A percentile compares a stretch with the other conserved stretches of the same genome.
Evolutionary conservation across 2,888 invertebrate genomes (phyloP).

Genomic region (Rhyacophila evoluta): DNA sequence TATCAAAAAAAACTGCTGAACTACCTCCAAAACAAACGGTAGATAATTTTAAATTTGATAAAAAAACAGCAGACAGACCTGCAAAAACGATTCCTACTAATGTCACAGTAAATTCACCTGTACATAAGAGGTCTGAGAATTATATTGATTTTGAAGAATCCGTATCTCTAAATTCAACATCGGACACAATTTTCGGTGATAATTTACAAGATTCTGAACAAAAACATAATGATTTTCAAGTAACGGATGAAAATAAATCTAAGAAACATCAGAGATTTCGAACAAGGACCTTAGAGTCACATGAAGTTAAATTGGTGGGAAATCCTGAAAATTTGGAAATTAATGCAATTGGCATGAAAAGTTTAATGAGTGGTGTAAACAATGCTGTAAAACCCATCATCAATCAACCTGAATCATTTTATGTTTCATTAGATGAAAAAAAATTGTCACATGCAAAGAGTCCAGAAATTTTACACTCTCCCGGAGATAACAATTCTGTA

Average conservation of each 20-base stretch:
- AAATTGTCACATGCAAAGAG: neutral
- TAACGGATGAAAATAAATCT: neutral
- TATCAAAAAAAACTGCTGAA: conserved; percentile 5
- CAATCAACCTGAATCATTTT: conserved; percentile 64
- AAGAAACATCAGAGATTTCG: conserved; percentile 48
- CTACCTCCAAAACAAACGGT: neutral
- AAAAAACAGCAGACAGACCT: neutral
- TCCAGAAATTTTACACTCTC: conserved; percentile 44
- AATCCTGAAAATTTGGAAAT: conserved; percentile 61
- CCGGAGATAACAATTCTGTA: conserved; percentile 59
- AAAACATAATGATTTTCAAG: neutral
- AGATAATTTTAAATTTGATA: conserved; percentile 16
- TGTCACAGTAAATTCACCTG: conserved; percentile 50
- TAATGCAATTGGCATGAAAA: conserved; percentile 66
- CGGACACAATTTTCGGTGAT: neutral
- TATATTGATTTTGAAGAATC: neutral
- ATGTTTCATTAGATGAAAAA: conserved; percentile 60
- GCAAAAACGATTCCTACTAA: conserved; percentile 32
- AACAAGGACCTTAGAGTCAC: conserved; percentile 65
- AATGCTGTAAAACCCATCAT: conserved; percentile 59
- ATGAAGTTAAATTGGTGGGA: conserved; percentile 63
- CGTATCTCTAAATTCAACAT: neutral
- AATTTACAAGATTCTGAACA: neutral
- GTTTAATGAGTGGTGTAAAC: conserved; percentile 17
- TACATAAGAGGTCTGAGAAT: conserved; percentile 33